Percentiles rank a stretch among this genome's conserved stretches.
These are phyloP conservation scores for Drepana falcataria DNA, from an alignment of 2,888 invertebrate species.

Conservation along the genomic window DNA sequence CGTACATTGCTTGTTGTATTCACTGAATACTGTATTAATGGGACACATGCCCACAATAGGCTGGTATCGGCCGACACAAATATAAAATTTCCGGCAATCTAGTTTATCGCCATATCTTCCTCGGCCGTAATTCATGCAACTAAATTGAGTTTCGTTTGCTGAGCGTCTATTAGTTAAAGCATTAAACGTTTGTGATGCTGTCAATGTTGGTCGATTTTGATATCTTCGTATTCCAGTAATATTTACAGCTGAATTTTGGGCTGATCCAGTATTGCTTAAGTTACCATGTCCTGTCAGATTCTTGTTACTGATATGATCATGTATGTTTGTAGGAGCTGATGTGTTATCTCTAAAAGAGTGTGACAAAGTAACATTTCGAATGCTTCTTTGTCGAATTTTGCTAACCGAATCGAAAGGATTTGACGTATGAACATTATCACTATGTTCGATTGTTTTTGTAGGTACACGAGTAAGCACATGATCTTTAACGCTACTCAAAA, in stretches of 20 bases:
- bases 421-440: too few relatives aligned
- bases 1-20: conserved; percentile 64
- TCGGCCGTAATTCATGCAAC: conserved; percentile 38
- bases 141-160: conserved; percentile 15
- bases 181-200: not conserved
- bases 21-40: conserved; percentile 61
- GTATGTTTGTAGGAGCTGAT: not conserved
- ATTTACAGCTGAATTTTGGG: not conserved
- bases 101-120: conserved; percentile 66
- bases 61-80: conserved; percentile 53
- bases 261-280: not conserved
- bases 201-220: not conserved
- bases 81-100: conserved; percentile 74
- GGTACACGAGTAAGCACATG: not conserved
- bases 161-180: not conserved
- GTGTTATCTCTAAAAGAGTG: not conserved
- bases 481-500: not conserved
- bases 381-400: too few relatives aligned
- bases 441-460: not conserved
- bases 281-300: not conserved
- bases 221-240: not conserved
- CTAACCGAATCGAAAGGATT: too few relatives aligned
- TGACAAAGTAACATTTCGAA: not conserved
- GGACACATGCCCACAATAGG: conserved; percentile 56
- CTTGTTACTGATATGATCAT: not conserved